Evolutionary conservation across 2,888 invertebrate genomes (phyloP).

Genomic region (Eilema griseolum): DNA sequence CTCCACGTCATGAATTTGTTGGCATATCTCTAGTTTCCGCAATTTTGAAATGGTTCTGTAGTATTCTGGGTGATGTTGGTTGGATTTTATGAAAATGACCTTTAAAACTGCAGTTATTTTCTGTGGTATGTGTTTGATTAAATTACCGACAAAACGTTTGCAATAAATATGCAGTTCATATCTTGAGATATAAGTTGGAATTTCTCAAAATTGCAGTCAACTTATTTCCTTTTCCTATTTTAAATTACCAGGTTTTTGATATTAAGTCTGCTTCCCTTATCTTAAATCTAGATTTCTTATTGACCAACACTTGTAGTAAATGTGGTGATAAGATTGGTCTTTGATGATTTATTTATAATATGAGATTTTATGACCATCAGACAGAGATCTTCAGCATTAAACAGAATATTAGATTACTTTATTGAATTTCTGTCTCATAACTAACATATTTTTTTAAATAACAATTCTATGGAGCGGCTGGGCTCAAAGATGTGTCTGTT

Average conservation of each 20-base stretch:
- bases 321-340: too few relatives aligned
- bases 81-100: neutral
- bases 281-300: neutral
- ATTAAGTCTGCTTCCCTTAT: neutral
- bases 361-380: too few relatives aligned
- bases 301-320: neutral
- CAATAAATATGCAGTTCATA: neutral
- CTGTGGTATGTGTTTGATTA: neutral
- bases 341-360: too few relatives aligned
- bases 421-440: neutral
- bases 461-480: neutral
- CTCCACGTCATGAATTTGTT: neutral
- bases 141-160: neutral
- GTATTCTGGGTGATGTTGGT: neutral
- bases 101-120: neutral
- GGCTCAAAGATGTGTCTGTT: neutral
- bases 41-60: neutral
- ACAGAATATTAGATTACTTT: too few relatives aligned
- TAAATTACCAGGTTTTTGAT: too few relatives aligned
- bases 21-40: neutral
- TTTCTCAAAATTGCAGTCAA: too few relatives aligned
- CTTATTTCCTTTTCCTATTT: too few relatives aligned
- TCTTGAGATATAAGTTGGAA: too few relatives aligned
- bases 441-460: neutral
- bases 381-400: too few relatives aligned